phyloP scores from a whole-genome alignment of 2,113 vertebrate species.

The Poecile atricapillus region DNA sequence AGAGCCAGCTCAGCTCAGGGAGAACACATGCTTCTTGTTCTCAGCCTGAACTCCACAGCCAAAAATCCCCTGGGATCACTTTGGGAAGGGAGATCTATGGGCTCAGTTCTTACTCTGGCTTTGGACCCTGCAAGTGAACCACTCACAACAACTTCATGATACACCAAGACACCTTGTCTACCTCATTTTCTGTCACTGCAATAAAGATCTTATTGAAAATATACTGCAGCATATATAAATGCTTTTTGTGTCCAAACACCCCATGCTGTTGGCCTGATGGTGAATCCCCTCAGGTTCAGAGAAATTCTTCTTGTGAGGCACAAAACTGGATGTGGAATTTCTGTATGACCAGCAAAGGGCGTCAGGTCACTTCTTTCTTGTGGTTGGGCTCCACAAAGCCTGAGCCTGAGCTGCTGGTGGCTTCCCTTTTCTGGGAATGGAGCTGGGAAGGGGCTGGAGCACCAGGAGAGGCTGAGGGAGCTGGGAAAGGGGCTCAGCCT shows the following conservation, averaged over 20 bases:
- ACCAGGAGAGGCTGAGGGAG: accelerated
- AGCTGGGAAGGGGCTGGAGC: not conserved
- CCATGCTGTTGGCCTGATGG: accelerated
- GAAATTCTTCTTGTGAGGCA: not conserved
- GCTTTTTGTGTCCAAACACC: not conserved
- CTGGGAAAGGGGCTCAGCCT: not conserved
- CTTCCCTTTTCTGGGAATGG: accelerated
- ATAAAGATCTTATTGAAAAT: not conserved
- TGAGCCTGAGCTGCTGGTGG: not conserved
- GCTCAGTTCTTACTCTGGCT: not conserved
- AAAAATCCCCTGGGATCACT: not conserved
- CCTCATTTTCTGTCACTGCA: not conserved
- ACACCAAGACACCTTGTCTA: not conserved
- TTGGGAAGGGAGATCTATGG: not conserved
- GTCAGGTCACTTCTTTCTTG: not conserved
- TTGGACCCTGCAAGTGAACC: not conserved
- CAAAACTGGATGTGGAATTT: not conserved
- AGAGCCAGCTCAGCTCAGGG: not conserved
- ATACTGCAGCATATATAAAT: not conserved
- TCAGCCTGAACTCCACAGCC: not conserved
- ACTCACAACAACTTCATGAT: accelerated
- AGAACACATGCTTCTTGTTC: slow-evolving; percentile 57
- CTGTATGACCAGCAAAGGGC: not conserved
- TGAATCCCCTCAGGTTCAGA: not conserved
- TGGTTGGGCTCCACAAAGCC: not conserved